Evolutionary conservation across 2,888 invertebrate species (phyloP), one percentile per base, ranked within the genome.

Genomic region (Amorpha juglandis): DNA sequence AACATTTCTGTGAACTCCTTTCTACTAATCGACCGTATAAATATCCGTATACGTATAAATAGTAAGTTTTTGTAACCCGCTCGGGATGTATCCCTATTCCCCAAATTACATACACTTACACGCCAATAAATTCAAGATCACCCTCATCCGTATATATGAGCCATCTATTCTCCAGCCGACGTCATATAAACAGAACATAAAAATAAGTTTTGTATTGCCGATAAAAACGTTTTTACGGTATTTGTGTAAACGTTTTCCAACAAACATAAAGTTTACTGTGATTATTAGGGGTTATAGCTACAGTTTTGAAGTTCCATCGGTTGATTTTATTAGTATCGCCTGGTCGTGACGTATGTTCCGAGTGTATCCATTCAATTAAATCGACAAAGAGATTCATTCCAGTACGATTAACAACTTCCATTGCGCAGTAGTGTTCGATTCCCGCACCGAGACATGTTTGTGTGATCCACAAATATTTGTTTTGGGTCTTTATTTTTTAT

Each of bases 161-260:
- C 79, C 76, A 74, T 79, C 79, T 76, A 83, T 87, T 84, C 83
- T 82, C 82, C 80, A 81, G 74, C 75, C 74, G 77, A 71, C 71
- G 77, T 76, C 84, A 83, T 86, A 89, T 90, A 90, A 91, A 90
- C 89, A 88, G 82, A 82, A 80, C 76, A 84, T 91, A 91, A 91
- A 90, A 88, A 81, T 82, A 89, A 89, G 86, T 88, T 87, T 86
- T 84, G 86, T 87, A 86, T 84, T 81, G 82, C 80, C 83, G 81
- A 84, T 90, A 89, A 90, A 87, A 87, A 76, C 73, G 72, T 82
- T 90, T 48, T 89, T 88, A 88, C 82, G 85, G 73, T 74, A 74
- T 78, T 78, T 76, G 78, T 74, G 68, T 78, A 77, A 85, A 81
- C 78, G 78, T 78, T 81, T 79, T 74, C 73, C 73, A 71, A 75